Evolutionary conservation across 1,140 invertebrate species (phyloP), one percentile per base, ranked within the genome.

Genomic region (Polypedilum pembai): DNA sequence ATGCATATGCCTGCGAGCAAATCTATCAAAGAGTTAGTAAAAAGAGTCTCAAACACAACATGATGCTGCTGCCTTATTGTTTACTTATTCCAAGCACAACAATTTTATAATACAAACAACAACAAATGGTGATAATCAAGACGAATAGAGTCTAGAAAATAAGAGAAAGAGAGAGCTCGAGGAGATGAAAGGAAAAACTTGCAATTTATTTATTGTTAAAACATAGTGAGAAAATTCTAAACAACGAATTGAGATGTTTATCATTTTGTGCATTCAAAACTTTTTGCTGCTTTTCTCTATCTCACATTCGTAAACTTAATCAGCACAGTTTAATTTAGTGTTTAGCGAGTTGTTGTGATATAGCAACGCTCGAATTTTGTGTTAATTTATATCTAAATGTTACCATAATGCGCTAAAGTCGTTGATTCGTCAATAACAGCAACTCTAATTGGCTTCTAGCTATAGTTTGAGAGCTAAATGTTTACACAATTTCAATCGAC

Each of bases 91-190:
- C n/a, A 56, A 56, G 45, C 45, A 56, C 45, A 56, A 56, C n/a
- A 56, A n/a, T 56, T 56, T 56, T 56, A 33, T 33, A 56, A 56
- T 56, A 56, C 45, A 56, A 56, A 56, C 45, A 56, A 56, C 45
- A 56, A 56, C 45, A 56, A 56, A 56, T 56, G 45, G 45, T 12
- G 45, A 56, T 56, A 56, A 56, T 56, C 45, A 56, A 56, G 45
- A 56, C 12, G 45, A 56, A 56, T 33, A 33, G 24, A 33, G 24
- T 33, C 24, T 33, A 33, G 24, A 33, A 33, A 33, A 33, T 33
- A 33, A 33, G 24, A 33, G 24, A 33, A 33, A 33, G 24, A 33
- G 5, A 33, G 24, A 33, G 24, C 24, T 33, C 24, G 24, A 33
- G 5, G 24, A 33, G n/a, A 56, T 56, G n/a, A n/a, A 56, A 56